Evolutionary conservation across 1,140 invertebrate genomes (phyloP).

Genomic region (Drosophila subobscura): DNA sequence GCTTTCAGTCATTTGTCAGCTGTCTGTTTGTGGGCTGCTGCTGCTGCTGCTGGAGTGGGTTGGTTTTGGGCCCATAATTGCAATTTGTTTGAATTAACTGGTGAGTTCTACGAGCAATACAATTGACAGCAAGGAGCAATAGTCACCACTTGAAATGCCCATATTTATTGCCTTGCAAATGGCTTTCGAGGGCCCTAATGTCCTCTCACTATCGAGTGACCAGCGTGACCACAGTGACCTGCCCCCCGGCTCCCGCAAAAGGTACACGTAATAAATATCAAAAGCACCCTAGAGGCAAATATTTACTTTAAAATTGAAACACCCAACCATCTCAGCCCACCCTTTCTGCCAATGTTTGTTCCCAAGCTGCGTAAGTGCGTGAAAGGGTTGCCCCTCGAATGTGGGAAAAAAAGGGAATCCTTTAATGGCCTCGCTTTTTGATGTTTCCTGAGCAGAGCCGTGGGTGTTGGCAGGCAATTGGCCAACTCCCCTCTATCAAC

Average conservation of each 20-base stretch:
- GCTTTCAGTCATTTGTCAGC: slow-evolving; percentile 69
- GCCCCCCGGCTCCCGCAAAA: slow-evolving; percentile 7
- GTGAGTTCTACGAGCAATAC: slow-evolving; percentile 21
- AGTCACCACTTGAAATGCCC: slow-evolving; percentile 43
- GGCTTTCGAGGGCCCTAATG: slow-evolving; percentile 63
- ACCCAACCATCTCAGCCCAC: slow-evolving; percentile 1
- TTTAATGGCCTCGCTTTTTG: slow-evolving; percentile 75
- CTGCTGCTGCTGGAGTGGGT: slow-evolving; percentile 1
- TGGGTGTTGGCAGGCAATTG: slow-evolving; percentile 64
- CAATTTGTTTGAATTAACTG: slow-evolving; percentile 72
- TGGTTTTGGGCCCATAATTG: slow-evolving; percentile 60
- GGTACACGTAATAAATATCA: slow-evolving; percentile 77
- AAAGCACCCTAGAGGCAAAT: slow-evolving; percentile 83
- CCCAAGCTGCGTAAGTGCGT: slow-evolving; percentile 71
- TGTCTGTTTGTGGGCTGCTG: slow-evolving; percentile 47
- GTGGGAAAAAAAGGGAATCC: slow-evolving; percentile 38
- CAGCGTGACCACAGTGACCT: slow-evolving; percentile 8
- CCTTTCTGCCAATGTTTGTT: slow-evolving; percentile 51
- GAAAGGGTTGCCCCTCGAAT: slow-evolving; percentile 64
- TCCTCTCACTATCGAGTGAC: slow-evolving; percentile 65
- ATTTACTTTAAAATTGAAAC: slow-evolving; percentile 82
- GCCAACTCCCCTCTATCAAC: slow-evolving; percentile 21
- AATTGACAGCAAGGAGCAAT: slow-evolving; percentile 49
- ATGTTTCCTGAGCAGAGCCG: slow-evolving; percentile 50
- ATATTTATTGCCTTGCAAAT: slow-evolving; percentile 69